Base-by-base conservation (phyloP, 2,888 invertebrate genomes). In the Apodemia zela region DNA sequence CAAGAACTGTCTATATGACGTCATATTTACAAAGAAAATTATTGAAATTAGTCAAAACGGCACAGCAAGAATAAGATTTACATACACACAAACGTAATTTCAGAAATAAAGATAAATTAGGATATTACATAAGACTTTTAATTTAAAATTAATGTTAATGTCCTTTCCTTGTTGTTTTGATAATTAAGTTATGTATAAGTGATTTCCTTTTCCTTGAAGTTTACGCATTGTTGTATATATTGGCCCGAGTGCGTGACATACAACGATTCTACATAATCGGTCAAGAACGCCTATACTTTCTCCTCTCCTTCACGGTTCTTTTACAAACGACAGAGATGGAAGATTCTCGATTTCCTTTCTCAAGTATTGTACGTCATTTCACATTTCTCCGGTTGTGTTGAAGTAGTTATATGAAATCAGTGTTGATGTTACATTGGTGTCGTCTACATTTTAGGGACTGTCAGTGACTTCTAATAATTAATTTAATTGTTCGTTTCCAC, bases 281-380 rank as follows among this genome's bases (percentile, higher is more conserved):
- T 80, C 83, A 80, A 87, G 79, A 84, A 85, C 76, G 82, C 84
- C 82, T 79, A 72, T 72, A 78, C 78, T 80, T 80, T 80, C 78
- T 72, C 74, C 81, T 71, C 72, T 87, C 87, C 78, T 78, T 81
- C 73, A 79, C 81, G 60, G 59, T 74, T 75, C 54, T 67, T 67
- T 69, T 38, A 61, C 15, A 80, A 73, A 76, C 67, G 82, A 89
- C 67, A 77, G 87, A 82, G 89, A 87, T 66, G 73, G 68, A 67
- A 66, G 69, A 73, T 66, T 73, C 66, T 77, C 79, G 86, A 87
- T 88, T 89, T 88, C 87, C 87, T 89, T 89, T 90, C 90, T 86
- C 84, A 57, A 29, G 76, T 71, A 78, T 76, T 75, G 72, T 81
- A 84, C 88, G 85, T 87, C 87, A 82, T 77, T 77, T 79, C 80